These are phyloP conservation scores for Parauchenoglanis punctatus DNA, from an alignment of 2,797 vertebrate species.

Conservation along the genomic window DNA sequence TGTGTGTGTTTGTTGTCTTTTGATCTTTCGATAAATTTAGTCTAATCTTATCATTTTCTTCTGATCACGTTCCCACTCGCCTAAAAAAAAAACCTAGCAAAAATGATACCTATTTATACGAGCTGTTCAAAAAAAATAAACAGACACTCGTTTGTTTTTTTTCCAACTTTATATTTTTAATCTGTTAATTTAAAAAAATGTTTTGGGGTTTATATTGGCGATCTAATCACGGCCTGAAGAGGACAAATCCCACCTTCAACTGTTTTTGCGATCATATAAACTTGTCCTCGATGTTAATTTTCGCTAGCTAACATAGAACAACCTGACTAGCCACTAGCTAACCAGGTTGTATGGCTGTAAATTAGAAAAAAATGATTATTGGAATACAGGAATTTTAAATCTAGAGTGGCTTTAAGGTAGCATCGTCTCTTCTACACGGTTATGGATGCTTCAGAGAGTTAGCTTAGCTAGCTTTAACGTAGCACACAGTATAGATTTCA, in stretches of 20 bases:
- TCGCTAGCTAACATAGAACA: not conserved
- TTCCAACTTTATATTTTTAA: not conserved
- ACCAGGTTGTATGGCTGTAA: not conserved
- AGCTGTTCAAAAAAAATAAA: not conserved
- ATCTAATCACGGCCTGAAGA: not conserved
- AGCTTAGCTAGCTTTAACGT: constrained; percentile 36
- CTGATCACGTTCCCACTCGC: not conserved
- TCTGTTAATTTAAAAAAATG: not conserved
- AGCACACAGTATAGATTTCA: constrained; percentile 45
- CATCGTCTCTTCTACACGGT: not conserved
- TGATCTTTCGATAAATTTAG: not conserved
- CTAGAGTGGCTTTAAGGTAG: not conserved
- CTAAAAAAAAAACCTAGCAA: not conserved
- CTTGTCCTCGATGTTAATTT: not conserved
- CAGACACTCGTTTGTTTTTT: too few species aligned
- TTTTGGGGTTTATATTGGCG: not conserved
- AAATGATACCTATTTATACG: not conserved
- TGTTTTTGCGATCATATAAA: not conserved
- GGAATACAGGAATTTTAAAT: not conserved
- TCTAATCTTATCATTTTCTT: not conserved
- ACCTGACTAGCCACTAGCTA: constrained; percentile 3
- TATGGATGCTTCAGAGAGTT: constrained; percentile 20
- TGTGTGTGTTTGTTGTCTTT: not conserved
- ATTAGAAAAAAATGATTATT: not conserved
- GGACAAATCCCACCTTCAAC: not conserved